phyloP scores from a whole-genome alignment of 2,113 vertebrate species.

The Cyprinodon tularosa region DNA sequence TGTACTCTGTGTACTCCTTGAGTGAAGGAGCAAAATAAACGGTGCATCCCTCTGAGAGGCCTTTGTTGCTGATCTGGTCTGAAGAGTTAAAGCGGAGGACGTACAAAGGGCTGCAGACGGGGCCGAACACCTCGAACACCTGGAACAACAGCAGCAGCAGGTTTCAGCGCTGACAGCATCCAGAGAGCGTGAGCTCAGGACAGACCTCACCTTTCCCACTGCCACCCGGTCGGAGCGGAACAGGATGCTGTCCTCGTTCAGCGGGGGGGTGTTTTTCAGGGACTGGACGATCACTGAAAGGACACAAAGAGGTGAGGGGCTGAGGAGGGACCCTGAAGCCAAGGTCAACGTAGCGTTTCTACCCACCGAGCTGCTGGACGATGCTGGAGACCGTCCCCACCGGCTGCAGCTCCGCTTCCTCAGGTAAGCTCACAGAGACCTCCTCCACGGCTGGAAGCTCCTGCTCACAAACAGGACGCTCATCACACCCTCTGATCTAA shows the following conservation, averaged over 20 bases:
- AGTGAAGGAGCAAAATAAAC: constrained; percentile 89
- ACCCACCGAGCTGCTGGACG: constrained; percentile 86
- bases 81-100: constrained; percentile 88
- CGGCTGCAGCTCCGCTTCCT: constrained; percentile 82
- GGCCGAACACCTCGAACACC: constrained; percentile 97
- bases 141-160: constrained; percentile 59
- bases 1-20: constrained; percentile 90
- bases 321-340: neutral
- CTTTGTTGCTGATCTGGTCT: constrained; percentile 84
- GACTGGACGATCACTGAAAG: constrained; percentile 89
- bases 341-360: neutral
- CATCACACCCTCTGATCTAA: too few species aligned
- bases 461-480: constrained; percentile 56
- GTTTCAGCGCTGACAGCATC: neutral
- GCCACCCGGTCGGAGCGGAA: constrained; percentile 84
- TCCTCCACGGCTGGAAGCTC: constrained; percentile 88
- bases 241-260: constrained; percentile 90
- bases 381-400: constrained; percentile 87
- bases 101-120: constrained; percentile 91
- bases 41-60: constrained; percentile 81
- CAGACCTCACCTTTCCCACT: constrained; percentile 85
- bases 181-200: too few species aligned
- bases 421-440: constrained; percentile 81
- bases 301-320: neutral
- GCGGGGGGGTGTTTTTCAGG: constrained; percentile 82